Conservation (phyloP, 2,113 vertebrate genomes). For the Petrocephalus zakoni region DNA sequence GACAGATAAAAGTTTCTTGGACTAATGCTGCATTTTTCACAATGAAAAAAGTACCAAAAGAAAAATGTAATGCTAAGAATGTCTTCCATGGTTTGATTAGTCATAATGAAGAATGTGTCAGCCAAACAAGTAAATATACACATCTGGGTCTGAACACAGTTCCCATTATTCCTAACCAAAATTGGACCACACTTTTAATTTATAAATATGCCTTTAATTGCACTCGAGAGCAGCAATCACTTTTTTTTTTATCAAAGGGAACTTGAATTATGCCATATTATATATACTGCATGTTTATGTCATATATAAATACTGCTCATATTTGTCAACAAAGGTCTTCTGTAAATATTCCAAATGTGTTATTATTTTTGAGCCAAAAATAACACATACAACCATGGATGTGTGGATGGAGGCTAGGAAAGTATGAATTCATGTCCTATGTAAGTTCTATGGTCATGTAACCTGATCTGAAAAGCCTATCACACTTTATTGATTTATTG, state of each 20-base stretch:
- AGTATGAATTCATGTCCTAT: too few relatives aligned
- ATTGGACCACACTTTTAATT: not conserved
- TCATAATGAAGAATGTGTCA: not conserved
- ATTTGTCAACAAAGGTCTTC: not conserved
- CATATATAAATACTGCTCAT: not conserved
- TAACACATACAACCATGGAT: too few relatives aligned
- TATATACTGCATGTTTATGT: too few relatives aligned
- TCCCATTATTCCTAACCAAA: not conserved
- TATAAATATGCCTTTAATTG: not conserved
- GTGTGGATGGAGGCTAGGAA: too few relatives aligned
- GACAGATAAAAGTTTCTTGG: not conserved
- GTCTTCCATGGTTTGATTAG: not conserved
- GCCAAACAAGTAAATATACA: not conserved
- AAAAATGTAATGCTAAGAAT: not conserved
- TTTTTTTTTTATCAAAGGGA: not conserved
- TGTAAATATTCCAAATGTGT: too few relatives aligned
- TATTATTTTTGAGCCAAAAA: too few relatives aligned
- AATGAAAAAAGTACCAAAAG: not conserved
- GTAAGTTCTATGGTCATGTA: too few relatives aligned
- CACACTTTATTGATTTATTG: not conserved
- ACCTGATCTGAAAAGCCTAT: not conserved
- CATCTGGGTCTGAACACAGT: not conserved
- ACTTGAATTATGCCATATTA: not conserved
- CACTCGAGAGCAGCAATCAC: not conserved
- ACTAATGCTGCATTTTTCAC: not conserved